Base-by-base conservation (phyloP, 2,888 invertebrate genomes). In the Dryocosmus kuriphilus region DNA sequence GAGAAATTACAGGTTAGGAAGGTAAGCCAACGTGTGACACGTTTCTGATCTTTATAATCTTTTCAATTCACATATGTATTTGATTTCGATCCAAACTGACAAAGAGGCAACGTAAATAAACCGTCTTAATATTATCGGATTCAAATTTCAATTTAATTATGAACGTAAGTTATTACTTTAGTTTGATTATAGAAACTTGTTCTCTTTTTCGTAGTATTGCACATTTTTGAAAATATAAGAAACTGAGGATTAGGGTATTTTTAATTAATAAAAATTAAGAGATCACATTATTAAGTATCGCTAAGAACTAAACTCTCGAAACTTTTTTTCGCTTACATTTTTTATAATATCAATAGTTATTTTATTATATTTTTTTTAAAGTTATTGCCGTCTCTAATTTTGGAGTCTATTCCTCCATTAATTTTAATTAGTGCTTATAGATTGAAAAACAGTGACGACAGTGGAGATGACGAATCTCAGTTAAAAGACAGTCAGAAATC, bases 391-490 rank as follows among this genome's bases (percentile, higher is more conserved):
- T 51, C n/a, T 7, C 14, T 38, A 38, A n/a, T 51, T 51, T 51
- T 7, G 1, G 1, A 41, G 5, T 65, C 14, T 51, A 24, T 60
- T 76, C 14, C 14, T 41, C 46, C 11, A 41, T 65, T 38, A 61
- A 63, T 57, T 32, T 67, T 3, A 76, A 80, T 79, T 76, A 74
- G 27, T 63, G 22, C 57, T 88, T 89, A 75, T 92, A 94, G 93
- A 88, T 91, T 92, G 91, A 94, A 91, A 90, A 94, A 94, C 88
- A 94, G 94, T 89, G 95, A 95, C 87, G 94, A 94, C 83, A 94
- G 94, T 90, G 94, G 94, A 76, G 94, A 94, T 83, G 95, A 95
- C 83, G 94, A 94, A 82, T 83, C 84, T 80, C 92, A 93, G 82
- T 93, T 93, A 62, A 91, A 90, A 85, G 91, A 90, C 82, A 88